Evolutionary conservation across 2,888 invertebrate species (phyloP).

Genomic region (Anarsia innoxiella): DNA sequence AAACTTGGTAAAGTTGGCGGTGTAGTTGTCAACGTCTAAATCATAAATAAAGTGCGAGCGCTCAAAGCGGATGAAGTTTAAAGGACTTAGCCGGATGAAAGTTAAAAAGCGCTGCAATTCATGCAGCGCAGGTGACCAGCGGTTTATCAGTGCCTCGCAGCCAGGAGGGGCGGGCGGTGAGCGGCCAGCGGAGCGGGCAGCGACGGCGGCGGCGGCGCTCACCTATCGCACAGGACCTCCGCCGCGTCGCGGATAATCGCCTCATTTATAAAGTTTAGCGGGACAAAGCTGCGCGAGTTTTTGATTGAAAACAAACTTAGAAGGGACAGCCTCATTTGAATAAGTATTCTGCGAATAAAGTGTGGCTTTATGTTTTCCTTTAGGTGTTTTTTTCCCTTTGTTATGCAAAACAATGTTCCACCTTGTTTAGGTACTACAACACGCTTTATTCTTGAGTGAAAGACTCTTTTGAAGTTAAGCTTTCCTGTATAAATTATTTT

Average conservation of each 20-base stretch:
- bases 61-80: conserved; percentile 66
- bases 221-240: conserved; percentile 54
- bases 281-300: conserved; percentile 73
- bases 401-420: conserved; percentile 76
- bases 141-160: conserved; percentile 66
- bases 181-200: conserved; percentile 8
- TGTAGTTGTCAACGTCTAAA: conserved; percentile 58
- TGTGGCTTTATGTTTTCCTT: conserved; percentile 76
- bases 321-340: conserved; percentile 76
- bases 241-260: conserved; percentile 67
- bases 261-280: conserved; percentile 75
- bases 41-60: conserved; percentile 64
- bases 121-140: conserved; percentile 72
- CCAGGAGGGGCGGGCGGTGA: conserved; percentile 22
- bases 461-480: conserved; percentile 75
- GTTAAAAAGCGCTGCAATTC: conserved; percentile 73
- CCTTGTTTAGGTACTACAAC: conserved; percentile 75
- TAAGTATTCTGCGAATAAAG: conserved; percentile 76
- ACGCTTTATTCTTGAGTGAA: conserved; percentile 75
- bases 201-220: conserved; percentile 25
- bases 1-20: conserved; percentile 44
- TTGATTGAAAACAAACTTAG: conserved; percentile 76
- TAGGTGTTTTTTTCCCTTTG: conserved; percentile 73
- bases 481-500: conserved; percentile 74
- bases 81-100: conserved; percentile 63